These are phyloP conservation scores for Channa maculata DNA, from an alignment of 2,113 vertebrate species.

Conservation along the genomic window DNA sequence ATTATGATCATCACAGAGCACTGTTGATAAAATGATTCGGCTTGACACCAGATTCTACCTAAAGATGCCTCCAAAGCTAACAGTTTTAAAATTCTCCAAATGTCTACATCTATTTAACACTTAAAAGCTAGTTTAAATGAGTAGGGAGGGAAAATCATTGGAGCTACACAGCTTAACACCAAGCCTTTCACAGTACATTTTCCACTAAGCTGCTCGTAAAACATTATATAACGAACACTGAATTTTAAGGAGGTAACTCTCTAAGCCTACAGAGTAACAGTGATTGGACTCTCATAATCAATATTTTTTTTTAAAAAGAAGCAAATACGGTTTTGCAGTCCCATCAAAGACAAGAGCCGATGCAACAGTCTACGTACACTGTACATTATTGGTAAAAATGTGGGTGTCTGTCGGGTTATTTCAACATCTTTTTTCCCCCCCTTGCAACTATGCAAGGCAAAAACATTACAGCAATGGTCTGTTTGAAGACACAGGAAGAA, in stretches of 20 bases:
- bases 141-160: constrained; percentile 26
- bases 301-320: constrained; percentile 60
- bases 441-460: constrained; percentile 52
- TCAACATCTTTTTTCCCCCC: constrained; percentile 48
- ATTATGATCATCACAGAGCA: constrained; percentile 28
- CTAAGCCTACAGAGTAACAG: constrained; percentile 25
- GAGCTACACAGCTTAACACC: constrained; percentile 26
- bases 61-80: constrained; percentile 28
- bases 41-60: constrained; percentile 22
- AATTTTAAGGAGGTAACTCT: constrained; percentile 65
- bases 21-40: constrained; percentile 18
- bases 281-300: constrained; percentile 63
- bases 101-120: constrained; percentile 46
- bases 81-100: constrained; percentile 29
- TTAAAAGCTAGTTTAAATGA: constrained; percentile 46
- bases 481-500: constrained; percentile 72
- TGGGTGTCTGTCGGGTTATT: constrained; percentile 69
- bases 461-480: constrained; percentile 60
- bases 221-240: constrained; percentile 66
- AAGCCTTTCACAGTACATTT: constrained; percentile 51
- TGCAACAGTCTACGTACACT: constrained; percentile 23
- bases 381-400: constrained; percentile 70
- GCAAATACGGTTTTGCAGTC: constrained; percentile 26
- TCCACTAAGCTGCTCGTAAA: constrained; percentile 33
- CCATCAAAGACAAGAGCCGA: constrained; percentile 58